Evolutionary conservation across 2,797 vertebrate species (phyloP), one percentile per base, ranked within the genome.

Genomic region (Spinus pinus): DNA sequence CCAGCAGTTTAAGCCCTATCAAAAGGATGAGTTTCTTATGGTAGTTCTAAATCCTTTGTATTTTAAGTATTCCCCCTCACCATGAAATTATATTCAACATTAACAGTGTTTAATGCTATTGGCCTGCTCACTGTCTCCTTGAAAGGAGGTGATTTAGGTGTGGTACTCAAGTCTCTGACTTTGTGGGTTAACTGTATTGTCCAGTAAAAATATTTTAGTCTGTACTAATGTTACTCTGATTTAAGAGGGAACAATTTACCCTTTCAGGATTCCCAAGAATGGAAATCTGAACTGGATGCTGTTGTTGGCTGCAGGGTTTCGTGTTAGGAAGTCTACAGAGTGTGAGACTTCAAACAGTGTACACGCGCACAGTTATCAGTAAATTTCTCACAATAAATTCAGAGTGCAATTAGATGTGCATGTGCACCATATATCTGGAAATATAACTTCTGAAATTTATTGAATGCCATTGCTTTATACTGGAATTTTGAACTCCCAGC

Each of bases 11-110:
- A 96, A 97, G 81, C 88, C 97, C 18, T 98, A 99, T 87, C 97
- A 96, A 85, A 98, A 96, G 94, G 97, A 99, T 47, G 97, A 93
- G 31, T 99, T 99, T 97, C 93, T 98, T 57, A 95, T 75, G 98
- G 99, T 99, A 97, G 95, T 75, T 92, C n/a, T 41, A 56, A 79
- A 30, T 67, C 20, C n/a, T 69, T 86, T 61, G 15, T 53, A 41
- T 86, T 88, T 89, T 72, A 64, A 66, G 2, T 21, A 74, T 57
- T 33, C 42, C 22, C 4, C 6, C 6, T 1, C 21, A 4, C 11
- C 28, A 5, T 46, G 7, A 66, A 89, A 78, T 73, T 66, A 15
- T 3, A 20, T 58, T 58, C 57, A 39, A 3, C 25, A 39, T 58
- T 17, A 73, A 28, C 17, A 58, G 8, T 21, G 44, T 58, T 75